These are phyloP conservation scores for Conistra vaccinii DNA, from an alignment of 2,888 invertebrate species.

Conservation along the genomic window DNA sequence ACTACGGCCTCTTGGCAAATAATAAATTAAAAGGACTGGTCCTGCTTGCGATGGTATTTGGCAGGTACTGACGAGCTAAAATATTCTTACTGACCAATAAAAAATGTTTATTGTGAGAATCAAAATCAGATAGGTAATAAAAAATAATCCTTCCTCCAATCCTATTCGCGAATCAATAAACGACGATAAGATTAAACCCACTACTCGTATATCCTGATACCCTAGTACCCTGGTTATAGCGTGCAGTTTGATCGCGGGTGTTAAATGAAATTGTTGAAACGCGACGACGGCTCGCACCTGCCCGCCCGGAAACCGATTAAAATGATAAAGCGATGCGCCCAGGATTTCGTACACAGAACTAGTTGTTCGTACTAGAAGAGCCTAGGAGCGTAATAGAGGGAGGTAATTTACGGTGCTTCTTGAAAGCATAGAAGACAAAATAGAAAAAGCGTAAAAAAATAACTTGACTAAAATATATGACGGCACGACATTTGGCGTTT, in stretches of 20 bases:
- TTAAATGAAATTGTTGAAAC: constrained; percentile 77
- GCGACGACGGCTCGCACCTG: constrained; percentile 80
- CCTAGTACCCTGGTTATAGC: constrained; percentile 51
- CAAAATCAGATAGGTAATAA: not conserved
- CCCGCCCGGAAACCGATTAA: constrained; percentile 84
- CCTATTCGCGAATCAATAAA: constrained; percentile 31
- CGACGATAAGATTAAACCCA: constrained; percentile 44
- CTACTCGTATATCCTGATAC: constrained; percentile 30
- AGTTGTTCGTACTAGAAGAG: constrained; percentile 55
- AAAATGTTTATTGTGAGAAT: not conserved
- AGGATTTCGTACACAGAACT: constrained; percentile 60
- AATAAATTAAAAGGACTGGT: not conserved
- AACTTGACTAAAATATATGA: no score
- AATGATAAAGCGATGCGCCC: constrained; percentile 83
- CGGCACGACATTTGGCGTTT: no score
- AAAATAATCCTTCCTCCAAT: constrained; percentile 16
- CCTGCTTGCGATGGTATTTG: not conserved
- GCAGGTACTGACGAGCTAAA: not conserved
- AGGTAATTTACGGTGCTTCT: not conserved
- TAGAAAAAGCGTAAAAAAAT: not conserved
- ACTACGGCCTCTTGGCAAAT: not conserved
- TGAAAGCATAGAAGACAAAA: not conserved
- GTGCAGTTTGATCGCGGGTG: constrained; percentile 60
- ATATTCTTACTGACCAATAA: not conserved
- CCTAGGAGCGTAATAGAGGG: accelerated